Percentiles rank a stretch among this genome's conserved stretches.
Evolutionary conservation across 2,113 vertebrate genomes (phyloP).

Genomic region (Nanorana parkeri): DNA sequence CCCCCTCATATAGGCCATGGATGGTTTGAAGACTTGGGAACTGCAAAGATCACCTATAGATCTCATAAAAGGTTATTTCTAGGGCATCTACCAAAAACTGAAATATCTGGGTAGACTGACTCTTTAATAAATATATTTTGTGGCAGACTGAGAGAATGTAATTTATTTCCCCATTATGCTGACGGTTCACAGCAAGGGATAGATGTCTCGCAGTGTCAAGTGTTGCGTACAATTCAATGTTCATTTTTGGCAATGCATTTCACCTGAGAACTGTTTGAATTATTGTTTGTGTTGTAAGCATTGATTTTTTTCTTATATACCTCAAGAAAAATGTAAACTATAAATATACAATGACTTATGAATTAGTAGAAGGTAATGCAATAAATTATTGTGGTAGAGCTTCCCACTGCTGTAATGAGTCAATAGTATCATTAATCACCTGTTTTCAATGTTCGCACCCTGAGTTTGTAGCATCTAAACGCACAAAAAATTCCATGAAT

Average conservation of each 20-base stretch:
- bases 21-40: no score
- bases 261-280: conserved; percentile 29
- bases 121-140: conserved; percentile 44
- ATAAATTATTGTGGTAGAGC: no score
- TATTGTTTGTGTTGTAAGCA: conserved; percentile 6
- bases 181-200: conserved; percentile 7
- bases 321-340: neutral
- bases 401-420: no score
- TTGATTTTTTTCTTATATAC: conserved; percentile 5
- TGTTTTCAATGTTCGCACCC: conserved; percentile 1
- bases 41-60: no score
- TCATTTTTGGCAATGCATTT: conserved; percentile 26
- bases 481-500: neutral
- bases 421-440: neutral
- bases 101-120: no score
- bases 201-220: conserved; percentile 4
- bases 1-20: no score
- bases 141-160: conserved; percentile 22
- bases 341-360: neutral
- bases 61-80: no score
- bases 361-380: no score
- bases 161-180: conserved; percentile 54
- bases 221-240: conserved; percentile 46
- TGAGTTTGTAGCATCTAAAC: neutral
- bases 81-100: no score